These are phyloP conservation scores for Vombatus ursinus DNA, from an alignment of 2,113 vertebrate species.

Conservation along the genomic window DNA sequence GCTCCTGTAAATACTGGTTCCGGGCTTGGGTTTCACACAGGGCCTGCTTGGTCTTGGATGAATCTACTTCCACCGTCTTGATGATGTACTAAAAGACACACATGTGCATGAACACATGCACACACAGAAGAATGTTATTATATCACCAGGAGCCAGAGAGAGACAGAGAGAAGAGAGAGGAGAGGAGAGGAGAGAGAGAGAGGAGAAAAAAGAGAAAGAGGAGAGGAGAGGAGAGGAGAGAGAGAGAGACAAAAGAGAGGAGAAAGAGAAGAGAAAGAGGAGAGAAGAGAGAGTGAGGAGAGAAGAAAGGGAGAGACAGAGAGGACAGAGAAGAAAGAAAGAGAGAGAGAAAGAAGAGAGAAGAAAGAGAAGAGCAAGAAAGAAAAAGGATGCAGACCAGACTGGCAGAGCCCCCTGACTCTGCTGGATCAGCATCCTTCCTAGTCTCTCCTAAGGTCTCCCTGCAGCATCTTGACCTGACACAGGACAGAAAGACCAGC, in stretches of 20 bases:
- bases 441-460: not conserved
- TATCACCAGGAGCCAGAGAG: not conserved
- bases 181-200: not conserved
- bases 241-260: too few species aligned
- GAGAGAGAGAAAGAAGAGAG: rapidly evolving
- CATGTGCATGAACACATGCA: too few species aligned
- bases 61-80: slow-evolving; percentile 91
- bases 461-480: not conserved
- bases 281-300: too few species aligned
- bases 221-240: not conserved
- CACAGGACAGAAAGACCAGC: not conserved
- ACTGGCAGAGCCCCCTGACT: not conserved
- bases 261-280: too few species aligned
- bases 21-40: slow-evolving; percentile 88
- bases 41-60: slow-evolving; percentile 86
- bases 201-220: too few species aligned
- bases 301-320: not conserved
- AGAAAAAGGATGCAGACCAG: not conserved
- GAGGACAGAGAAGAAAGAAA: too few species aligned
- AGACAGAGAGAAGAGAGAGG: not conserved
- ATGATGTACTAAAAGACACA: slow-evolving; percentile 83
- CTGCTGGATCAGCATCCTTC: not conserved
- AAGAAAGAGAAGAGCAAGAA: too few species aligned
- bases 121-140: rapidly evolving
- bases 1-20: slow-evolving; percentile 92